Percentiles rank a stretch among this genome's conserved stretches.
Evolutionary conservation across 2,888 invertebrate genomes (phyloP).

Genomic region (Pelosia muscerda): DNA sequence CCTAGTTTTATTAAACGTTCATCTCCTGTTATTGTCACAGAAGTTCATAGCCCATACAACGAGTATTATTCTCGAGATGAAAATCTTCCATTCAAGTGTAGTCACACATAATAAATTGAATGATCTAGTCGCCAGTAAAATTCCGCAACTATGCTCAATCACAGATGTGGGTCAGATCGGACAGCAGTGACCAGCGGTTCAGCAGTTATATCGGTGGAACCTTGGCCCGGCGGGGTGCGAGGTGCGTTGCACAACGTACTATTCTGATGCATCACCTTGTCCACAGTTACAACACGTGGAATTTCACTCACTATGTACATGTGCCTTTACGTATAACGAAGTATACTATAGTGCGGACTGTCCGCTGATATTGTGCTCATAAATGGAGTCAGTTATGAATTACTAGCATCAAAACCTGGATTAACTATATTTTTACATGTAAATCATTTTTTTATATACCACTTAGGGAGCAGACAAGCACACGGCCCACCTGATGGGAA

Average conservation of each 20-base stretch:
- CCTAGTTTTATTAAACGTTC: neutral
- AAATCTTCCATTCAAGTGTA: neutral
- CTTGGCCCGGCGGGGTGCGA: slow-evolving; percentile 63
- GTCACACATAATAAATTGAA: neutral
- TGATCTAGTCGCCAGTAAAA: slow-evolving; percentile 13
- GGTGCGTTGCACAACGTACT: slow-evolving; percentile 69
- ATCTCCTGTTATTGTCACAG: neutral
- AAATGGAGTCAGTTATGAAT: neutral
- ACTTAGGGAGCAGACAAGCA: too few species aligned
- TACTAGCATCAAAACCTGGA: too few species aligned
- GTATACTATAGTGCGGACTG: neutral
- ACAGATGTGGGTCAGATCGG: slow-evolving; percentile 49
- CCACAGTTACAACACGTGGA: slow-evolving; percentile 52
- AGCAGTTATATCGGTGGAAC: slow-evolving; percentile 60
- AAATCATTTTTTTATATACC: neutral
- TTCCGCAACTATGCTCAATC: slow-evolving; percentile 22
- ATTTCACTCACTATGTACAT: slow-evolving; percentile 29
- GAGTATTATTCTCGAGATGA: neutral
- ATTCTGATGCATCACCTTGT: slow-evolving; percentile 73
- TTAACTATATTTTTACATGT: too few species aligned
- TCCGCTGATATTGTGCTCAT: neutral
- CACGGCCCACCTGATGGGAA: too few species aligned
- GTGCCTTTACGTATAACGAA: slow-evolving; percentile 10
- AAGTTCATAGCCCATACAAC: neutral
- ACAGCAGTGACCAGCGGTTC: slow-evolving; percentile 47